Evolutionary conservation across 2,888 invertebrate species (phyloP).

Genomic region (Cremastobaeus sp.): DNA sequence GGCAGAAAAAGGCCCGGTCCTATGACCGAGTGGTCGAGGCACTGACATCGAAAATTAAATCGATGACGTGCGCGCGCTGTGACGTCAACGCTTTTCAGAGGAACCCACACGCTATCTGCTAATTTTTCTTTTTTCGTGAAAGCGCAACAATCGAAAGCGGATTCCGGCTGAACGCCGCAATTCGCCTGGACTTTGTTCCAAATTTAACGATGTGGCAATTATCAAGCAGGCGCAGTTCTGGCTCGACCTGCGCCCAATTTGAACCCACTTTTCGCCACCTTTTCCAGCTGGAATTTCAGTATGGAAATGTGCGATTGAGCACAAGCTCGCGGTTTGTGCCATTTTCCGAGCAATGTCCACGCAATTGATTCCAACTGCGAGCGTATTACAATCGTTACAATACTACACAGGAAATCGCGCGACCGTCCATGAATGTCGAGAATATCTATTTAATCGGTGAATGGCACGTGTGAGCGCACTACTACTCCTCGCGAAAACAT

Average conservation of each 20-base stretch:
- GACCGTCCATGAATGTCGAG: conserved; percentile 58
- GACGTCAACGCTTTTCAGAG: conserved; percentile 27
- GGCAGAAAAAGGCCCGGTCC: conserved; percentile 33
- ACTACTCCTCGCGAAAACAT: conserved; percentile 44
- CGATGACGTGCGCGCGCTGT: conserved; percentile 22
- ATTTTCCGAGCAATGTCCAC: conserved; percentile 40
- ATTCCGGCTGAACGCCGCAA: too few relatives aligned
- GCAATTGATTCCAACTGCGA: conserved; percentile 44
- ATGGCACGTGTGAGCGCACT: conserved; percentile 58
- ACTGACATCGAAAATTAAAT: conserved; percentile 56
- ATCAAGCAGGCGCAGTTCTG: too few relatives aligned
- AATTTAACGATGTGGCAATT: too few relatives aligned
- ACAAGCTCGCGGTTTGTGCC: not conserved
- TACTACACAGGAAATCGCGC: conserved; percentile 57
- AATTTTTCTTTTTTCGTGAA: not conserved
- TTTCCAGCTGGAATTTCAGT: too few relatives aligned
- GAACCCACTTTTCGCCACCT: too few relatives aligned
- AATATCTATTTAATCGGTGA: conserved; percentile 60
- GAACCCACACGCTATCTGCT: conserved; percentile 13
- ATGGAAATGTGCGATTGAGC: not conserved
- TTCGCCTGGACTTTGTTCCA: too few relatives aligned
- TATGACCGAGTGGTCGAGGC: conserved; percentile 36
- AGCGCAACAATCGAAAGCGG: too few relatives aligned
- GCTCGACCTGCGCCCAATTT: too few relatives aligned
- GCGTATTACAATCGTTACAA: too few relatives aligned